Percentiles rank a stretch among this genome's conserved stretches.
Evolutionary conservation across 1,140 invertebrate genomes (phyloP).

Genomic region (Lordiphosa stackelbergi): DNA sequence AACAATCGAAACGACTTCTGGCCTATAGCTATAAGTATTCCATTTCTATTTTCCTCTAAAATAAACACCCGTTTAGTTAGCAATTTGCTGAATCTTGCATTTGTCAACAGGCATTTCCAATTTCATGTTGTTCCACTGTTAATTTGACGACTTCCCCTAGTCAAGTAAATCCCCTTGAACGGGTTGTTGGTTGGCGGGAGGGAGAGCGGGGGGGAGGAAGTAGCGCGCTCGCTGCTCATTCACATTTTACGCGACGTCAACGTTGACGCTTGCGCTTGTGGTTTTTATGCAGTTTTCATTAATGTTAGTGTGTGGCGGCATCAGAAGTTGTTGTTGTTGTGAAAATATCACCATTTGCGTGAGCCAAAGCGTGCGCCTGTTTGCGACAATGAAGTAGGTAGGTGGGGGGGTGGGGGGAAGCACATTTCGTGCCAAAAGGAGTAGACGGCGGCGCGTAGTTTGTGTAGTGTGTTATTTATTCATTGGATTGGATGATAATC

Average conservation of each 20-base stretch:
- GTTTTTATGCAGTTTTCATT: constrained; percentile 54
- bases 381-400: constrained; percentile 23
- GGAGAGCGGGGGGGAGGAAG: background rate
- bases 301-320: constrained; percentile 42
- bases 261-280: constrained; percentile 36
- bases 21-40: too few relatives aligned
- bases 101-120: constrained; percentile 21
- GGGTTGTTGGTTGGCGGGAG: too few relatives aligned
- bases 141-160: constrained; percentile 40
- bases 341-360: constrained; percentile 57
- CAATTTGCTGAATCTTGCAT: constrained; percentile 24
- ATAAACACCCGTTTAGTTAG: background rate
- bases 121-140: constrained; percentile 47
- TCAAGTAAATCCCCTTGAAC: constrained; percentile 30
- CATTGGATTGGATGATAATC: constrained; percentile 76
- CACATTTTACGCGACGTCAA: constrained; percentile 24
- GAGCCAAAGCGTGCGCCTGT: constrained; percentile 22
- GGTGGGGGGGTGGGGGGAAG: constrained; percentile 2
- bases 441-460: constrained; percentile 31
- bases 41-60: too few relatives aligned
- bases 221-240: constrained; percentile 23
- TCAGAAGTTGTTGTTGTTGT: constrained; percentile 29
- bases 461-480: constrained; percentile 69
- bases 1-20: too few relatives aligned
- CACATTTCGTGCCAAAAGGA: constrained; percentile 44